Conservation (phyloP, 2,888 invertebrate species). For the Athalia cordata region DNA sequence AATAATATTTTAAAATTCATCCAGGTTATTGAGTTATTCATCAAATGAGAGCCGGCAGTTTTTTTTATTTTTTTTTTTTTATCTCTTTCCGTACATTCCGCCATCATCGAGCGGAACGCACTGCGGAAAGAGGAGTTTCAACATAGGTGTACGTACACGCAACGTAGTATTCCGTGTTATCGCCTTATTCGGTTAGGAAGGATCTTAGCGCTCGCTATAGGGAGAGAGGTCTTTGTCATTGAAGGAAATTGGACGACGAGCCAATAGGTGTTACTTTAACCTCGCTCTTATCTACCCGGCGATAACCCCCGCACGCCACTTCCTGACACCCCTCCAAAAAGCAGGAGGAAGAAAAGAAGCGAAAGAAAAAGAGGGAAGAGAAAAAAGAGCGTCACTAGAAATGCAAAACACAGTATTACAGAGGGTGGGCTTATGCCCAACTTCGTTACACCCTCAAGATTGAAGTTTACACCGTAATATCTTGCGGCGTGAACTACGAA, state of each 20-base stretch:
- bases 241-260: conserved; percentile 44
- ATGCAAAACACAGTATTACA: conserved; percentile 29
- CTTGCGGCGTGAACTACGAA: background rate
- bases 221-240: conserved; percentile 38
- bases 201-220: conserved; percentile 21
- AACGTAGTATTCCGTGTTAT: conserved; percentile 24
- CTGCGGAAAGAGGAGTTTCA: too few relatives aligned
- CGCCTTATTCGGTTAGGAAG: conserved; percentile 39
- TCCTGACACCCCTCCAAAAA: background rate
- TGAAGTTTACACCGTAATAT: conserved; percentile 36
- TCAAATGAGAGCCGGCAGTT: background rate
- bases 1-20: too few relatives aligned
- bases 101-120: too few relatives aligned
- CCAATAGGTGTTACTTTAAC: conserved; percentile 39
- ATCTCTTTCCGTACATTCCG: background rate
- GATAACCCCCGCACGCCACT: background rate
- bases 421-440: conserved; percentile 25
- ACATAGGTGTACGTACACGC: background rate
- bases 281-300: conserved; percentile 37
- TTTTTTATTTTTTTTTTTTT: background rate
- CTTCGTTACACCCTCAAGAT: conserved; percentile 32
- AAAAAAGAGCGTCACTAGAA: conserved; percentile 15
- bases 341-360: background rate
- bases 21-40: background rate
- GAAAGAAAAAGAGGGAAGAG: background rate